phyloP scores from a whole-genome alignment of 2,888 invertebrate genomes.

The Synanthedon vespiformis region DNA sequence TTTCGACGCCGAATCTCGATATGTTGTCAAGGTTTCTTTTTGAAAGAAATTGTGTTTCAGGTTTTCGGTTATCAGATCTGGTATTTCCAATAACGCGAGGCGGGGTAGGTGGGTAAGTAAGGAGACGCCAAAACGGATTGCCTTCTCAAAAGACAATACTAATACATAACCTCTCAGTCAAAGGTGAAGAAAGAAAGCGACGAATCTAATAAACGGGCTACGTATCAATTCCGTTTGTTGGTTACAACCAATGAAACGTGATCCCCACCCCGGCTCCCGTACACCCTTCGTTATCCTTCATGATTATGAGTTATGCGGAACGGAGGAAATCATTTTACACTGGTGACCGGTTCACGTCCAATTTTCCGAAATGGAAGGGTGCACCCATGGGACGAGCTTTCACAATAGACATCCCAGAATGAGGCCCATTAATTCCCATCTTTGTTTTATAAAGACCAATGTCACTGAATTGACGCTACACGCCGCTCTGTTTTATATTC shows the following conservation, averaged over 20 bases:
- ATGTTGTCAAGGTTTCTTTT: neutral
- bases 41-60: neutral
- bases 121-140: constrained; percentile 39
- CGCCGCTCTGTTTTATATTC: neutral
- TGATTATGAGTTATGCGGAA: constrained; percentile 35
- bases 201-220: constrained; percentile 63
- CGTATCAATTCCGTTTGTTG: constrained; percentile 62
- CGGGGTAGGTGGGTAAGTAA: constrained; percentile 24
- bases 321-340: constrained; percentile 32
- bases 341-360: constrained; percentile 52
- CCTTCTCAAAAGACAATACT: constrained; percentile 57
- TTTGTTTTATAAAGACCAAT: constrained; percentile 64
- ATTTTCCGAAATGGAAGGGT: constrained; percentile 65
- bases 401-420: constrained; percentile 63
- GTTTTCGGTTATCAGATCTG: constrained; percentile 22
- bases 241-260: constrained; percentile 41
- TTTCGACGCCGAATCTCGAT: neutral
- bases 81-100: constrained; percentile 23
- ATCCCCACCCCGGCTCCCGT: constrained; percentile 28
- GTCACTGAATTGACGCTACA: constrained; percentile 38
- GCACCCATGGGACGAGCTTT: constrained; percentile 54
- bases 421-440: constrained; percentile 66
- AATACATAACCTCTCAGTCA: constrained; percentile 53
- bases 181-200: constrained; percentile 63
- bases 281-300: constrained; percentile 29